Base-by-base conservation (phyloP, 2,888 invertebrate species). In the Drosophila kuntzei region DNA sequence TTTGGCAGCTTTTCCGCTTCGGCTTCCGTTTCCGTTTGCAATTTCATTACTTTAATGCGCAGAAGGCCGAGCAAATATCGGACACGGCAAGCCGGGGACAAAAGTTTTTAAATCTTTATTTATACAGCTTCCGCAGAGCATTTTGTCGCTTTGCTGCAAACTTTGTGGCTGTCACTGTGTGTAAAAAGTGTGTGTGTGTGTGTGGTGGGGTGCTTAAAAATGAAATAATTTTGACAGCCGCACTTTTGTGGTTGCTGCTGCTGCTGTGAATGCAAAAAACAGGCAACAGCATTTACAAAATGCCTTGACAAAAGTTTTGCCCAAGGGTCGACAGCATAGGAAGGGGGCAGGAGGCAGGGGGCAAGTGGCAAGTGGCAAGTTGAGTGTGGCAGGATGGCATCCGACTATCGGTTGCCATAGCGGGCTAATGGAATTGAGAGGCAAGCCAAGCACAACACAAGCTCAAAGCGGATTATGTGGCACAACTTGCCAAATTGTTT, bases 71-170 rank as follows among this genome's bases (percentile, higher is more conserved):
- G 25, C 36, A 34, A 27, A 58, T 69, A 50, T 64, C 34, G 66
- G 66, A 44, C 46, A 61, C 43, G 55, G 57, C 49, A 36, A 36
- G 27, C 34, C 61, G 44, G 61, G 68, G 54, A 53, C 5, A 29
- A 79, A 84, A 86, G 75, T 84, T 84, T 80, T 84, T 79, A 86
- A 84, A 81, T 86, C 81, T 87, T 79, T 87, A 84, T 83, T 87
- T 79, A 84, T 79, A 87, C 72, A 79, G 79, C 84, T 86, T 87
- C 87, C 87, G 84, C 67, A 67, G 66, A 71, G 70, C 66, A 71
- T 75, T 78, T 75, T 75, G 76, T 75, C 71, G 71, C 54, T 54
- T 32, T 55, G 63, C 61, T 61, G n/a, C 32, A 76, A 81, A 81
- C 65, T 76, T 81, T 79, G 61, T 51, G 74, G 71, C 22, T 55